Evolutionary conservation across 37 sponge, comb jelly and placozoan genomes (phyloP).

Genomic region (Chondrosia reniformis): DNA sequence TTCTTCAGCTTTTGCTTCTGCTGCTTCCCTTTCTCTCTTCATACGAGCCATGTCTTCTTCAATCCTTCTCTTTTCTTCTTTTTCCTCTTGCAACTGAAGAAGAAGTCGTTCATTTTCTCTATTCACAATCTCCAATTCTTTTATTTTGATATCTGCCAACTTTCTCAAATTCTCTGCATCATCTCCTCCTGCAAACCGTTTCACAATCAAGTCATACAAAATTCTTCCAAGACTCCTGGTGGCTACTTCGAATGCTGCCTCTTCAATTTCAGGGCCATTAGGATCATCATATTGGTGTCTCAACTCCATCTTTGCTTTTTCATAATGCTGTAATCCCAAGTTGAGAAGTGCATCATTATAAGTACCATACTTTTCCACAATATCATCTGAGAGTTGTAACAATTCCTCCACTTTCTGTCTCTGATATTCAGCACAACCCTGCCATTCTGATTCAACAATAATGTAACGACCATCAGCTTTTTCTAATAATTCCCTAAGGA

Average conservation of each 20-base stretch:
- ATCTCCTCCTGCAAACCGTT: not conserved
- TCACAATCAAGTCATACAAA: not conserved
- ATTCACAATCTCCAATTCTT: not conserved
- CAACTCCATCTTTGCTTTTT: constrained; percentile 2
- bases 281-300: not conserved
- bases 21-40: no score
- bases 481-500: not conserved
- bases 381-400: not conserved
- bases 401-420: not conserved
- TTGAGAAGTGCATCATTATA: constrained; percentile 2
- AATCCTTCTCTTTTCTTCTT: not conserved
- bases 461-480: not conserved
- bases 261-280: constrained; percentile 1
- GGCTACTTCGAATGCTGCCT: not conserved
- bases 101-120: not conserved
- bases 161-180: not conserved
- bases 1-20: no score
- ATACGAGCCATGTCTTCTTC: no score
- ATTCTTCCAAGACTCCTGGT: not conserved
- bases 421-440: not conserved
- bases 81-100: constrained; percentile 5
- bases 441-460: constrained; percentile 11
- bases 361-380: not conserved
- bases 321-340: not conserved
- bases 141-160: not conserved